These are phyloP conservation scores for Poeciliopsis prolifica DNA, from an alignment of 2,113 vertebrate genomes.

Conservation along the genomic window DNA sequence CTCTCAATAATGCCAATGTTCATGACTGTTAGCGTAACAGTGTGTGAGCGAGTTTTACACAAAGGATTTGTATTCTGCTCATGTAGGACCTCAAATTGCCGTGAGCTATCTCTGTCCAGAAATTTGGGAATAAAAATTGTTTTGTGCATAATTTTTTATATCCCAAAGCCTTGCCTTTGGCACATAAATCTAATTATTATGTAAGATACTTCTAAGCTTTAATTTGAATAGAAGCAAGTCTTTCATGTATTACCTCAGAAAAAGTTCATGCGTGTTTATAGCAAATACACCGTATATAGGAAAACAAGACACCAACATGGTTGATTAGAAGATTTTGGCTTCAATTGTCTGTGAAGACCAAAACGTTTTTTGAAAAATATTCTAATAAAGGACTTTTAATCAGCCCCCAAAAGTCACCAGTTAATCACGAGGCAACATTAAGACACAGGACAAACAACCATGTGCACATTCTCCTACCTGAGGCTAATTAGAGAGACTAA, in stretches of 20 bases:
- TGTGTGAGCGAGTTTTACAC: constrained; percentile 14
- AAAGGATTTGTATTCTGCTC: constrained; percentile 5
- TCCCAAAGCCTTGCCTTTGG: not conserved
- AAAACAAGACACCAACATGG: constrained; percentile 25
- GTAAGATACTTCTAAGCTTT: not conserved
- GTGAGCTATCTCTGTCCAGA: constrained; percentile 21
- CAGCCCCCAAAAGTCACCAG: too few relatives aligned
- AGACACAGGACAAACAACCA: too few relatives aligned
- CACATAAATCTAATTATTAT: not conserved
- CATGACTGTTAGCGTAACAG: not conserved
- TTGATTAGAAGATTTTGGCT: constrained; percentile 26
- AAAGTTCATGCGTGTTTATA: too few relatives aligned
- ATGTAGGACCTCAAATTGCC: constrained; percentile 11
- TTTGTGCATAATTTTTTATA: constrained; percentile 13
- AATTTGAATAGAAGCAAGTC: not conserved
- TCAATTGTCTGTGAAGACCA: not conserved
- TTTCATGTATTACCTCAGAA: too few relatives aligned
- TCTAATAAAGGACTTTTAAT: too few relatives aligned
- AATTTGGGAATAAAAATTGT: not conserved
- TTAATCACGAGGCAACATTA: too few relatives aligned
- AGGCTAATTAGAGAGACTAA: too few relatives aligned
- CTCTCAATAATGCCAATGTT: constrained; percentile 56
- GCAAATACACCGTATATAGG: not conserved
- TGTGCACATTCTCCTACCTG: too few relatives aligned
- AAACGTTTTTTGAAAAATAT: too few relatives aligned